phyloP scores from a whole-genome alignment of 2,113 vertebrate genomes.

The Glaucidium brasilianum region DNA sequence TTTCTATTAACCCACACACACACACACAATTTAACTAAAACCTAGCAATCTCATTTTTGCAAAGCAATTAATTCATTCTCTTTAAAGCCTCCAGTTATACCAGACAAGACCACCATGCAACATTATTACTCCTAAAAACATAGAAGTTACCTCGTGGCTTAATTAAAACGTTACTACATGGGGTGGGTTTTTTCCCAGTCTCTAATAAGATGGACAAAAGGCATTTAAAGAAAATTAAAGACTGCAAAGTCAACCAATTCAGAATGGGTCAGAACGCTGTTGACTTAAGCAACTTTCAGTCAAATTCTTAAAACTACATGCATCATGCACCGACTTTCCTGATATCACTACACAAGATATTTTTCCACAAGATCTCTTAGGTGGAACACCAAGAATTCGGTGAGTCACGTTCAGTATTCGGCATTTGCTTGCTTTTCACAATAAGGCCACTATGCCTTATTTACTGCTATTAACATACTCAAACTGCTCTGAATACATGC shows the following conservation, averaged over 20 bases:
- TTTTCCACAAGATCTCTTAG: neutral
- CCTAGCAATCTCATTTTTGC: neutral
- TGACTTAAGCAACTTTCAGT: neutral
- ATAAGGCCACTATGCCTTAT: neutral
- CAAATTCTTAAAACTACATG: neutral
- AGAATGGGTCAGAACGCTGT: neutral
- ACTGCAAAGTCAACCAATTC: neutral
- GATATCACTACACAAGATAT: neutral
- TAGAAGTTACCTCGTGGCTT: neutral
- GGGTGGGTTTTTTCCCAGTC: rapidly evolving
- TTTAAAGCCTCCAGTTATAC: neutral
- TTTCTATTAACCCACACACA: neutral
- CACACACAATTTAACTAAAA: neutral
- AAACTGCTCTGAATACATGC: neutral
- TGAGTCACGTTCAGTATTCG: neutral
- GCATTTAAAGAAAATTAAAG: neutral
- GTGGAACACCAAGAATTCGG: neutral
- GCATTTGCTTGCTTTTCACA: neutral
- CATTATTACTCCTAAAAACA: neutral
- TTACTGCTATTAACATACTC: neutral
- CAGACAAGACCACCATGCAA: neutral
- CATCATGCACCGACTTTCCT: neutral
- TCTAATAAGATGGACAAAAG: neutral
- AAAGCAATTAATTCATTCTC: neutral
- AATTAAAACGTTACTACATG: neutral